phyloP scores from a whole-genome alignment of 30 jellyfish, hydroid and myxozoan species.

The Aurelia sp. region DNA sequence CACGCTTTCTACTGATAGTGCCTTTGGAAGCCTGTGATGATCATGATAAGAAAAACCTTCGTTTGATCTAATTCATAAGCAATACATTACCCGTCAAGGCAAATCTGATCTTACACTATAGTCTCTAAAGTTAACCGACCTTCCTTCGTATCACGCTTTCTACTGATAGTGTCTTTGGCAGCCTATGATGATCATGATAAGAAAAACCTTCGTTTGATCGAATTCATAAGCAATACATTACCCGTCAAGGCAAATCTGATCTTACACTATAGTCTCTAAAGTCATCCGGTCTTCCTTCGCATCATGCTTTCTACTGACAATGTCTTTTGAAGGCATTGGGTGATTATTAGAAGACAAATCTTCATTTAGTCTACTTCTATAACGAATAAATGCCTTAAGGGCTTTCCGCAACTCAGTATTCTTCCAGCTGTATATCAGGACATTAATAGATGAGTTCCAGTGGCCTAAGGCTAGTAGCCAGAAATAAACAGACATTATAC shows the following conservation, averaged over 20 bases:
- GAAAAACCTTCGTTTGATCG: slow-evolving; percentile 4
- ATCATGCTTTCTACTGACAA: too few species aligned
- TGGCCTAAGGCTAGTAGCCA: slow-evolving; percentile 79
- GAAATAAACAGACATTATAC: slow-evolving; percentile 27
- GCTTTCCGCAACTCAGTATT: slow-evolving; percentile 82
- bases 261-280: too few species aligned
- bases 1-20: too few species aligned
- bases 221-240: slow-evolving; percentile 18
- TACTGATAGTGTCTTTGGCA: background rate
- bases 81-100: background rate
- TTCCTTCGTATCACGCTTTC: too few species aligned
- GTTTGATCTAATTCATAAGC: slow-evolving; percentile 8
- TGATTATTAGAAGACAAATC: slow-evolving; percentile 18
- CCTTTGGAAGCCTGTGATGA: background rate
- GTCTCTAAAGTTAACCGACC: too few species aligned
- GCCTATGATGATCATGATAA: background rate
- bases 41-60: slow-evolving; percentile 11
- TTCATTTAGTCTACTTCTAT: background rate
- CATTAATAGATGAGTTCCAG: slow-evolving; percentile 83
- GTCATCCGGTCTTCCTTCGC: too few species aligned
- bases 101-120: too few species aligned
- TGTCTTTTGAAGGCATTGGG: background rate
- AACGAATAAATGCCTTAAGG: slow-evolving; percentile 18
- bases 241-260: background rate
- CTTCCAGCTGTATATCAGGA: slow-evolving; percentile 81